Base-by-base conservation (phyloP, 2,113 vertebrate genomes). In the Mustela nigripes region DNA sequence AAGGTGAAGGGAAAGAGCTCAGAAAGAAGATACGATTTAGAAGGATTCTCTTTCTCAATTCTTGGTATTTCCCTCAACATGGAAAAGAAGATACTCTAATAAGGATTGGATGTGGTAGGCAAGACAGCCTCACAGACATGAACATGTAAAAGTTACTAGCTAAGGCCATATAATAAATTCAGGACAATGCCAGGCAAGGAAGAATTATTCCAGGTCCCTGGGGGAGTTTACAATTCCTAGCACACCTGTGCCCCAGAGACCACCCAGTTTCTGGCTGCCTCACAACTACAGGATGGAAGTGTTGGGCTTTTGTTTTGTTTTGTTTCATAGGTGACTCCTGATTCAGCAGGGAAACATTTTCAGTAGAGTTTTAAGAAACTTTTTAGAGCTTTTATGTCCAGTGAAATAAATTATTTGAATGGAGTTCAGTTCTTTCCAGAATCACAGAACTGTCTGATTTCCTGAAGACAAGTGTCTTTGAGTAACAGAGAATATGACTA, bases 31-130 rank as follows among this genome's bases (percentile, higher is more conserved):
- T 22, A 22, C 58, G 45, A 36, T 87, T 97, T 94, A n/a, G 16
- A 88, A 84, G 63, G 73, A 81, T 60, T 93, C 36, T 50, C 0
- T 80, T 89, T 96, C 76, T 95, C 14, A 33, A 31, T 96, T 96
- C 76, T 95, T 73, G 22, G 65, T 94, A 87, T 73, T 92, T 84
- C 50, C 53, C 33, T 96, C 53, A 24, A 16, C 16, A 1, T 84
- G 85, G 58, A 87, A 78, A 63, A 93, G 74, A 97, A 94, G 94
- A 83, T 79, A 83, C 76, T 89, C 74, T 81, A 58, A 45, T 80
- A 65, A 87, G 65, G 53, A 42, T 26, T 79, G 87, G 42, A 19
- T 62, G 24, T 80, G 3, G 28, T 63, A 80, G 80, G 60, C 63
- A 82, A 86, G 92, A 67, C 73, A 48, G 28, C 62, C 26, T 96